Conservation (phyloP, 2,888 invertebrate genomes). For the Pollenia angustigena region DNA sequence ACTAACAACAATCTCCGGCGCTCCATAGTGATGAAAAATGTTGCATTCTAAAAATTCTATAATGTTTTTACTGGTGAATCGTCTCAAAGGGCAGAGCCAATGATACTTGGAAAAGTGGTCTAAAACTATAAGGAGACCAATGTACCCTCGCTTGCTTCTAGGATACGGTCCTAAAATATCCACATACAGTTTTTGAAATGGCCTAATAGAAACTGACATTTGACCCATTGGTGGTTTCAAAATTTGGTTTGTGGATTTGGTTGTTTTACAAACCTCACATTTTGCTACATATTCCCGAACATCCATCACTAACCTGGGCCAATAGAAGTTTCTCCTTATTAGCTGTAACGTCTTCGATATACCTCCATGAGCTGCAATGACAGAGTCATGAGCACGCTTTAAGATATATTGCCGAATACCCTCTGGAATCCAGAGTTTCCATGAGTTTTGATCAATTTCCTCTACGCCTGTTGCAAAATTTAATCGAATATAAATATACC, state of each 20-base stretch:
- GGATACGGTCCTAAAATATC: slow-evolving; percentile 72
- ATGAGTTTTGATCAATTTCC: slow-evolving; percentile 22
- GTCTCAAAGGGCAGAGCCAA: neutral
- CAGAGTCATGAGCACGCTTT: neutral
- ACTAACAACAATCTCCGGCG: slow-evolving; percentile 71
- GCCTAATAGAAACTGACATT: neutral
- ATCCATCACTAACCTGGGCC: neutral
- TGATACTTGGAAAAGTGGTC: slow-evolving; percentile 1
- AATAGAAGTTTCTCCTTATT: neutral
- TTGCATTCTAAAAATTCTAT: neutral
- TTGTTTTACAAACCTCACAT: slow-evolving; percentile 1
- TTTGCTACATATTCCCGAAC: neutral
- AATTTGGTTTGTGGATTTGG: neutral
- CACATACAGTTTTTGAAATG: slow-evolving; percentile 15
- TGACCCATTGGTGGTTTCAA: neutral
- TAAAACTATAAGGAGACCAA: neutral
- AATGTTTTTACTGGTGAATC: neutral
- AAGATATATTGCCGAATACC: neutral
- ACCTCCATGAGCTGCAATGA: neutral
- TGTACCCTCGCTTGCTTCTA: neutral
- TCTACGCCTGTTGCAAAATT: slow-evolving; percentile 36
- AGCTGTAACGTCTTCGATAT: neutral
- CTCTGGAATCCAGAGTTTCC: slow-evolving; percentile 70
- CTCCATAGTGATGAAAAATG: slow-evolving; percentile 58
- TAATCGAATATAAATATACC: slow-evolving; percentile 11